These are phyloP conservation scores for Amyelois transitella DNA, from an alignment of 1,140 invertebrate genomes.

Conservation along the genomic window DNA sequence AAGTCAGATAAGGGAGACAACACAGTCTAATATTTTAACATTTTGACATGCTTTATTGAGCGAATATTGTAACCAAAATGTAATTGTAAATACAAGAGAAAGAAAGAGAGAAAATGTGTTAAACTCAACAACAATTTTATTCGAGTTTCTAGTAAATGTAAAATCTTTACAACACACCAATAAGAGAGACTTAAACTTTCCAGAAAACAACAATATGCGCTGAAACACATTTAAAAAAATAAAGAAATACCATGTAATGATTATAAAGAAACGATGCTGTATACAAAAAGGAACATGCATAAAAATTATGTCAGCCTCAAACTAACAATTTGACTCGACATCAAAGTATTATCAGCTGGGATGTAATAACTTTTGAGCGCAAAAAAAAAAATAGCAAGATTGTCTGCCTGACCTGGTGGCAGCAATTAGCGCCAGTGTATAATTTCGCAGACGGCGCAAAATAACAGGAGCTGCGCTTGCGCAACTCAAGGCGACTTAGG, in stretches of 20 bases:
- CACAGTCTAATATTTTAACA: no score
- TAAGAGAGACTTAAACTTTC: background rate
- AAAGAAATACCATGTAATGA: background rate
- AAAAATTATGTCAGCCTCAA: background rate
- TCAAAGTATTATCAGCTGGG: constrained; percentile 16
- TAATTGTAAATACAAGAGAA: no score
- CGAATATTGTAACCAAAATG: no score
- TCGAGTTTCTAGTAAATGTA: no score
- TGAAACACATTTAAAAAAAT: background rate
- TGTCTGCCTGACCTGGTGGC: constrained; percentile 29
- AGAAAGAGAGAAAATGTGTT: no score
- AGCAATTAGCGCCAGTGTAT: constrained; percentile 53
- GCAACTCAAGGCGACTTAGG: constrained; percentile 33
- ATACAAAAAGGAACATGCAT: constrained; percentile 2
- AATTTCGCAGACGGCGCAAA: constrained; percentile 57
- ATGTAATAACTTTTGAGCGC: background rate
- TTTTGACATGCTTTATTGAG: no score
- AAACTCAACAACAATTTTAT: no score
- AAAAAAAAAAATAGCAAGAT: constrained; percentile 14
- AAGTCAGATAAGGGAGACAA: no score
- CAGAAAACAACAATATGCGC: background rate
- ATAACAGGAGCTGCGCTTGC: constrained; percentile 60
- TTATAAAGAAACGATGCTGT: background rate
- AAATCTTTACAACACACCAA: no score
- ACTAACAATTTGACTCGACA: constrained; percentile 10